Evolutionary conservation across 2,797 vertebrate species (phyloP).

Genomic region (Crypturellus tataupa): DNA sequence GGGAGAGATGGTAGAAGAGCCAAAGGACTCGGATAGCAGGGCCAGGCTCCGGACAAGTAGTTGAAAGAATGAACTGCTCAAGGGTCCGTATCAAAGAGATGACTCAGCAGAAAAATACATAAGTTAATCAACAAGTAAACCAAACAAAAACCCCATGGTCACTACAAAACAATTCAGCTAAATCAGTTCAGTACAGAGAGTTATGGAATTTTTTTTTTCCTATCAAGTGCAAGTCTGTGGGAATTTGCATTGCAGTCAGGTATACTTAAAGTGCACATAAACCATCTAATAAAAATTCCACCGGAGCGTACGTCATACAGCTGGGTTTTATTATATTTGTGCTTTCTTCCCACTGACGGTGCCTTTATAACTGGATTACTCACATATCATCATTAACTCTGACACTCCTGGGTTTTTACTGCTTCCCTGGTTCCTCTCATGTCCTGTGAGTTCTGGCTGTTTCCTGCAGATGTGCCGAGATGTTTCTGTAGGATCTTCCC

Average conservation of each 20-base stretch:
- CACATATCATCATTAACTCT: conserved; percentile 67
- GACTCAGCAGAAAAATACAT: conserved; percentile 11
- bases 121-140: background rate
- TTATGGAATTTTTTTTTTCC: conserved; percentile 3
- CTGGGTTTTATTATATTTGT: conserved; percentile 68
- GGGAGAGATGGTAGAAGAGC: background rate
- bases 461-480: conserved; percentile 26
- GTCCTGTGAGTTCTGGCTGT: conserved; percentile 27
- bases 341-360: conserved; percentile 70
- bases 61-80: background rate
- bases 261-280: conserved; percentile 40
- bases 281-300: conserved; percentile 71
- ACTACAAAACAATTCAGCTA: background rate
- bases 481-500: background rate
- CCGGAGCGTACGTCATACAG: conserved; percentile 44
- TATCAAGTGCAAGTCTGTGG: conserved; percentile 24
- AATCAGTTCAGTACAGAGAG: background rate
- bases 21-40: background rate
- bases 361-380: conserved; percentile 57
- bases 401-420: conserved; percentile 64
- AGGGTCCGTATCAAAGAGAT: background rate
- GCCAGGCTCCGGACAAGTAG: background rate
- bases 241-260: conserved; percentile 70
- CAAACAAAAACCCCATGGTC: background rate
- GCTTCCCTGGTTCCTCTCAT: conserved; percentile 42